A percentile compares a stretch with the other conserved stretches of the same genome.
Evolutionary conservation across 2,797 vertebrate species (phyloP).

Genomic region (Notoglanidium macrostoma): DNA sequence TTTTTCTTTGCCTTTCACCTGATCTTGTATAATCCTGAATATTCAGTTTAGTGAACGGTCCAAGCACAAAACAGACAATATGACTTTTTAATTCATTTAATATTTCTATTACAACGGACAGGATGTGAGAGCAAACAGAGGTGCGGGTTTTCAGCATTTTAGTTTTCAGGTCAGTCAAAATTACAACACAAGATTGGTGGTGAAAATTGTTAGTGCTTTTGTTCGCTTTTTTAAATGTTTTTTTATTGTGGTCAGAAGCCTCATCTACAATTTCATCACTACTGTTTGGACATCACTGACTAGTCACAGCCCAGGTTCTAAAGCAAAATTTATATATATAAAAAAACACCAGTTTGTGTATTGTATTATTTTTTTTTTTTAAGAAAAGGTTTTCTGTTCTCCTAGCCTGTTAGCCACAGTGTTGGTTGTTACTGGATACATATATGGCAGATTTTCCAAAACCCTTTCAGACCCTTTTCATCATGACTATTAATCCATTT

Average conservation of each 20-base stretch:
- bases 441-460: slow-evolving; percentile 23
- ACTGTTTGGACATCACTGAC: background rate
- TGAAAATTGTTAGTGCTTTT: slow-evolving; percentile 35
- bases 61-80: slow-evolving; percentile 56
- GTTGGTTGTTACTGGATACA: slow-evolving; percentile 41
- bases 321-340: background rate
- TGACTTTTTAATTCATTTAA: slow-evolving; percentile 59
- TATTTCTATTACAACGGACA: slow-evolving; percentile 61
- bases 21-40: slow-evolving; percentile 71
- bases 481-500: slow-evolving; percentile 21
- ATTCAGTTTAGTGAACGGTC: slow-evolving; percentile 23
- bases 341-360: slow-evolving; percentile 14
- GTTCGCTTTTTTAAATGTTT: background rate
- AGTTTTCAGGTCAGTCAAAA: slow-evolving; percentile 12
- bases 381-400: slow-evolving; percentile 18
- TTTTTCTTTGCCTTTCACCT: slow-evolving; percentile 65
- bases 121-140: slow-evolving; percentile 55
- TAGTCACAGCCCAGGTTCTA: background rate
- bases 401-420: slow-evolving; percentile 45
- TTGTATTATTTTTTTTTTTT: background rate
- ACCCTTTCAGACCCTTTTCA: slow-evolving; percentile 19
- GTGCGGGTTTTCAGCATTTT: slow-evolving; percentile 47
- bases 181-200: slow-evolving; percentile 4
- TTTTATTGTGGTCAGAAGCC: background rate
- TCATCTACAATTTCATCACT: background rate